Evolutionary conservation across 2,797 vertebrate species (phyloP), one percentile per base, ranked within the genome.

Genomic region (Poeciliopsis paucimaculata): DNA sequence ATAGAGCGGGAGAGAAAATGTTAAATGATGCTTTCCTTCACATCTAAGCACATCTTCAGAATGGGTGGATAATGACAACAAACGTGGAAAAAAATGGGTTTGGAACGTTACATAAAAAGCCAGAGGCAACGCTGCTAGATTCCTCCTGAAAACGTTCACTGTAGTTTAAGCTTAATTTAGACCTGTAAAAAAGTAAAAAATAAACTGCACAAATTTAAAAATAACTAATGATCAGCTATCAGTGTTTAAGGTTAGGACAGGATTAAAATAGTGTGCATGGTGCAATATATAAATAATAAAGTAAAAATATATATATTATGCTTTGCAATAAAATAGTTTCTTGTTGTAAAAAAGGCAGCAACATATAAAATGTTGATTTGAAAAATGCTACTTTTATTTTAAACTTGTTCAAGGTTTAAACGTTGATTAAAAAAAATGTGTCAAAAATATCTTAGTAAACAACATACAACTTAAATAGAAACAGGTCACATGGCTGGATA

Each of bases 1-100:
- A 73, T 73, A 83, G 68, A 79, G 0, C n/a, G 18, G 34, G 46
- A 57, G 8, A 55, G 15, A 55, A 66, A 83, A 79, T 53, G 53
- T 57, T n/a, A 57, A 28, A 46, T 12, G 12, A 13, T 70, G 4
- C 31, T 23, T 34, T 1, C 20, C 73, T 66, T 70, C 43, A 46
- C 62, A 18, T 71, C 45, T 15, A 49, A 66, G 70, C 49, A 31
- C 41, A 41, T 18, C 31, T 51, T 8, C n/a, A 0, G 34, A 49
- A 36, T 49, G 68, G 28, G 34, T 57, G 64, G 57, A 66, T 39
- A 0, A 16, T 23, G 18, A 60, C 28, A 34, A 15, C 39, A 51
- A 4, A 47, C 47, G 23, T 31, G 9, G 9, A 46, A 60, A 45
- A 31, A n/a, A 45, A 1, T 6, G 46, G 23, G 34, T 64, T 45